Percentiles rank a stretch among this genome's conserved stretches.
Conservation (phyloP, 2,113 vertebrate species). For the Micronisus gabar region DNA sequence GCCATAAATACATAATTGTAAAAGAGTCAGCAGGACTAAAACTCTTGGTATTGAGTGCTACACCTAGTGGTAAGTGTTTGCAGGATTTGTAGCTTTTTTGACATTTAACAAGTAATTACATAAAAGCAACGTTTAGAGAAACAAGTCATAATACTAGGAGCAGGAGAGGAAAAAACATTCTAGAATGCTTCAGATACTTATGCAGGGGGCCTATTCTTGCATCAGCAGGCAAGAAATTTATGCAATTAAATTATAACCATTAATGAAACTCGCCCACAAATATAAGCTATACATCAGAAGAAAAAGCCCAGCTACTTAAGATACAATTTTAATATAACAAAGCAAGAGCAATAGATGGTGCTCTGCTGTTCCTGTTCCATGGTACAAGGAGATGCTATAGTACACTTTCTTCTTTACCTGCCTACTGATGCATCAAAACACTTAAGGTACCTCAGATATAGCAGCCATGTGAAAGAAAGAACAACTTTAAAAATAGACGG, state of each 20-base stretch:
- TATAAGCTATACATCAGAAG: not conserved
- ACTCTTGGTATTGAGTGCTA: not conserved
- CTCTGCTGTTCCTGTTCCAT: not conserved
- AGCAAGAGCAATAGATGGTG: not conserved
- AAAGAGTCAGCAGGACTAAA: not conserved
- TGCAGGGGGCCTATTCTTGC: not conserved
- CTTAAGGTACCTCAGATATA: not conserved
- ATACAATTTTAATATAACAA: not conserved
- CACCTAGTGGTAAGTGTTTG: conserved; percentile 33
- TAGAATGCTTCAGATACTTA: not conserved
- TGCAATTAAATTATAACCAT: not conserved
- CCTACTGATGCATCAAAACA: not conserved
- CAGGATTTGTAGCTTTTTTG: not conserved
- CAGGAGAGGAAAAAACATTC: not conserved
- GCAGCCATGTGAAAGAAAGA: not conserved
- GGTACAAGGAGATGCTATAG: not conserved
- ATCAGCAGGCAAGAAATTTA: not conserved
- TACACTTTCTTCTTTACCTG: not conserved
- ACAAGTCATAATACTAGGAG: not conserved
- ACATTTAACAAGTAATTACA: not conserved
- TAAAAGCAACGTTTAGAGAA: not conserved
- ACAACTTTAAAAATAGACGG: not conserved
- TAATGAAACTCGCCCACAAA: not conserved
- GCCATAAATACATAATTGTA: not conserved
- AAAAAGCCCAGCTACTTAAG: not conserved